Conservation (phyloP, 1,140 invertebrate genomes). For the Cyphomyrmex costatus region DNA sequence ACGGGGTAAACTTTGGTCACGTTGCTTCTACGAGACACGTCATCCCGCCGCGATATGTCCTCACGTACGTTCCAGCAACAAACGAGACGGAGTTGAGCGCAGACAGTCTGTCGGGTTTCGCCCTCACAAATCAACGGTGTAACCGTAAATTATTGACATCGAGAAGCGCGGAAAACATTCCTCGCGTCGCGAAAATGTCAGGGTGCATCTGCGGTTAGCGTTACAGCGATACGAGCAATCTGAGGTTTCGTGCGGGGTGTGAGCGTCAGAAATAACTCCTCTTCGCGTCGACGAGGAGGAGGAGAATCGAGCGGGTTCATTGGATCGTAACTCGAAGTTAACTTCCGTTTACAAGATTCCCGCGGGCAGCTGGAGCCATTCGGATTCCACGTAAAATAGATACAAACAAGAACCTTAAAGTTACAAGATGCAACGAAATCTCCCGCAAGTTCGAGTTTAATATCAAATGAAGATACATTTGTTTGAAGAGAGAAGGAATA, state of each 20-base stretch:
- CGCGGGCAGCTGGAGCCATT: conserved; percentile 26
- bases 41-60: conserved; percentile 26
- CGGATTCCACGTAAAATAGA: conserved; percentile 37
- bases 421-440: not conserved
- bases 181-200: conserved; percentile 51
- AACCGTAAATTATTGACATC: conserved; percentile 31
- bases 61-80: not conserved
- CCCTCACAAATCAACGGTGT: conserved; percentile 26
- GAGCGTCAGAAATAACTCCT: conserved; percentile 37
- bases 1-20: not conserved
- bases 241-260: conserved; percentile 23
- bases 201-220: conserved; percentile 2
- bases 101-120: not conserved
- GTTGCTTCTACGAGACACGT: conserved; percentile 62
- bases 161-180: conserved; percentile 21
- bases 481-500: not conserved
- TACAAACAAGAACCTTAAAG: not conserved
- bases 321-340: conserved; percentile 36
- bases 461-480: not conserved
- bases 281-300: conserved; percentile 3
- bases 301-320: conserved; percentile 9
- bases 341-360: conserved; percentile 51
- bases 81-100: not conserved
- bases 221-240: conserved; percentile 19
- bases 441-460: not conserved